Base-by-base conservation (phyloP, 2,888 invertebrate genomes). In the Eupithecia vulgata region DNA sequence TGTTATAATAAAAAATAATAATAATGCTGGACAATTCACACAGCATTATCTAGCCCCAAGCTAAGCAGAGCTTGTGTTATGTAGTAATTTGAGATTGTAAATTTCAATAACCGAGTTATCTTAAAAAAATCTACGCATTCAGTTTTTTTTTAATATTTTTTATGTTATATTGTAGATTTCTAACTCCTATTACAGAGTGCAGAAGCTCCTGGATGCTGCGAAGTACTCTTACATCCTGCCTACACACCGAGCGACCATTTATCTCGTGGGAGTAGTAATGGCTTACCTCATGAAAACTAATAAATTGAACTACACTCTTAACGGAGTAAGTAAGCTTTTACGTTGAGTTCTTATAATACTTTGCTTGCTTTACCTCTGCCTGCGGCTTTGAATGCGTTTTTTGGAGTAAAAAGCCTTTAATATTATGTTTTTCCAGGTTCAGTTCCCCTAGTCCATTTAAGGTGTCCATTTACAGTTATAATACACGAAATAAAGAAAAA, bases 191-290 rank as follows among this genome's bases (percentile, higher is more conserved):
- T 89, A 40, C 90, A 95, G 95, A 83, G 92, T 95, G 37, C 93
- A 93, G 68, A 94, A 94, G 76, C 82, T 95, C 1, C 84, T 95
- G 67, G 94, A 95, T 69, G 93, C 95, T 1, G 94, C 95, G 0
- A 87, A 91, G 45, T 93, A 89, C 77, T 94, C 95, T 1, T 95
- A 95, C 84, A 95, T 95, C 42, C 85, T 95, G 66, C 95, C 95
- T 0, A 94, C 95, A 0, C 95, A 95, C 75, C 88, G 95, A 65
- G 93, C 95, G 0, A 95, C 95, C 4, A 94, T 95, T 61, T 95
- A 95, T 83, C 87, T 95, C 5, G 94, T 95, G 73, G 95, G 95
- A 3, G 92, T 95, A n/a, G 83, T 90, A 3, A 91, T 95, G 88
- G 95, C 95, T 1, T 95, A 94, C 81, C 87, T 93, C 61, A 89